Evolutionary conservation across 1,140 invertebrate species (phyloP).

Genomic region (Rhagoletis pomonella): DNA sequence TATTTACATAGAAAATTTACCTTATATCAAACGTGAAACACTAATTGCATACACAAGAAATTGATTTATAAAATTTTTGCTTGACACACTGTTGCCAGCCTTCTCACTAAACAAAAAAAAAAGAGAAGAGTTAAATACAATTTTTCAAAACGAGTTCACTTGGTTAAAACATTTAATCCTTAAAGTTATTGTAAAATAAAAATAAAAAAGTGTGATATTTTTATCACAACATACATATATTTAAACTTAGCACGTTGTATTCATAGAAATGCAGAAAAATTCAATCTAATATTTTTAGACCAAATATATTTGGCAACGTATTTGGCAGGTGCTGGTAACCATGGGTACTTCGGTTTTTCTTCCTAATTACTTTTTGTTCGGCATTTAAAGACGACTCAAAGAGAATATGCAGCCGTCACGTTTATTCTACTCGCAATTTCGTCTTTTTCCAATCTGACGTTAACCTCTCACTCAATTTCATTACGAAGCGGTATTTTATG

Average conservation of each 20-base stretch:
- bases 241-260: not conserved
- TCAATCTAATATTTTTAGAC: not conserved
- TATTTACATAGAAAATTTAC: conserved; percentile 54
- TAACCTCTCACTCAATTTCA: not conserved
- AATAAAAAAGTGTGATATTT: not conserved
- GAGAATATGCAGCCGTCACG: not conserved
- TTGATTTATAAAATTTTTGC: conserved; percentile 68
- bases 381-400: not conserved
- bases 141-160: no score
- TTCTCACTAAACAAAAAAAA: not conserved
- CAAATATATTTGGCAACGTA: not conserved
- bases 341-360: conserved; percentile 31
- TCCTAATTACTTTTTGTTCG: not conserved
- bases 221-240: not conserved
- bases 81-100: conserved; percentile 48
- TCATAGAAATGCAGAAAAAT: not conserved
- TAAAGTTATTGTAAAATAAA: not conserved
- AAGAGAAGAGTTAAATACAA: not conserved
- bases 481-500: not conserved
- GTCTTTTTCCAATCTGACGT: not conserved
- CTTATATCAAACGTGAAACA: conserved; percentile 63
- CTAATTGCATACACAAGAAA: conserved; percentile 72
- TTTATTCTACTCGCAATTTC: not conserved
- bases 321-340: not conserved
- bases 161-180: not conserved